Percentiles rank a stretch among this genome's conserved stretches.
Evolutionary conservation across 1,140 invertebrate species (phyloP).

Genomic region (Mycetomoellerius zeteki): DNA sequence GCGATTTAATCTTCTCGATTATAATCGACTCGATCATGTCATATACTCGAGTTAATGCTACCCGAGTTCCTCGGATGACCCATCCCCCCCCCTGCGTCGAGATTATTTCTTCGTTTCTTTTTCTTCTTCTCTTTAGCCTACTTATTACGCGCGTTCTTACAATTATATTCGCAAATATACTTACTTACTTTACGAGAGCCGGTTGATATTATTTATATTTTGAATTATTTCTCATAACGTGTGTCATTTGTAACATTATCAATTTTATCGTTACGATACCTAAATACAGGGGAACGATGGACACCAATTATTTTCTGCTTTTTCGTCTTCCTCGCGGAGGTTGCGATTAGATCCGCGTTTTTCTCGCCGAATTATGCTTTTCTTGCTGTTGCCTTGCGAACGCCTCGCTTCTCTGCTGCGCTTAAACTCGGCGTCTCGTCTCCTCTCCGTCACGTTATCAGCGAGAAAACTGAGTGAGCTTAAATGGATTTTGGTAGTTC

Average conservation of each 20-base stretch:
- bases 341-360: constrained; percentile 38
- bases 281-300: constrained; percentile 84
- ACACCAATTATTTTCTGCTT: constrained; percentile 67
- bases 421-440: constrained; percentile 60
- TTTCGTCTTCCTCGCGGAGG: constrained; percentile 41
- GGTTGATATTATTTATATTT: constrained; percentile 76
- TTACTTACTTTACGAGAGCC: constrained; percentile 82
- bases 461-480: constrained; percentile 41
- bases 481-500: constrained; percentile 39
- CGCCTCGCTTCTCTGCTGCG: constrained; percentile 71
- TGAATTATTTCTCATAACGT: constrained; percentile 80
- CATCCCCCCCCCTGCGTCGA: constrained; percentile 7
- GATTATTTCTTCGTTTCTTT: constrained; percentile 61
- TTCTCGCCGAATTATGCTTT: constrained; percentile 35
- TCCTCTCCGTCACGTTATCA: constrained; percentile 45
- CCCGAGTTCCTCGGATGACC: constrained; percentile 26
- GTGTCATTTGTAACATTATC: constrained; percentile 84
- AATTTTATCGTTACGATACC: constrained; percentile 85
- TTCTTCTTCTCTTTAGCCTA: constrained; percentile 74
- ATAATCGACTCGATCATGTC: constrained; percentile 49
- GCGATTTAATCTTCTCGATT: constrained; percentile 57
- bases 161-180: constrained; percentile 84
- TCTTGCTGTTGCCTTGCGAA: constrained; percentile 22
- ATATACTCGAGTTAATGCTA: constrained; percentile 44
- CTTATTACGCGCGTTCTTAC: constrained; percentile 84